Evolutionary conservation across 2,888 invertebrate species (phyloP).

Genomic region (Drosophila lutescens): DNA sequence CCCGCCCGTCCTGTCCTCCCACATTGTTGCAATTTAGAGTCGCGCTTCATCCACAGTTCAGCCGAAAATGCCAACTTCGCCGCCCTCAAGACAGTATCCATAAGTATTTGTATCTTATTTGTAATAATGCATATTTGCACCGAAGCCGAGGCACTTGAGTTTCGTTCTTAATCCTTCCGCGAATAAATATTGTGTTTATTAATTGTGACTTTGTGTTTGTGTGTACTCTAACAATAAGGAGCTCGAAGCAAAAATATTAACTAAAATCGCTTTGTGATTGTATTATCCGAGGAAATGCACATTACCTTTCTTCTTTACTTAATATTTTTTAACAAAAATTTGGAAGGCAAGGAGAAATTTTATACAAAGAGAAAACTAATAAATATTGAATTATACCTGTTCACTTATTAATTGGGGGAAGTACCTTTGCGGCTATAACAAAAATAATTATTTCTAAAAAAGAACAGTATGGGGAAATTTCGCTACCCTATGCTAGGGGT

Average conservation of each 20-base stretch:
- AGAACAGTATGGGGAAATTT: no score
- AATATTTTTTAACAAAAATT: constrained; percentile 26
- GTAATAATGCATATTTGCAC: constrained; percentile 59
- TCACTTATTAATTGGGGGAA: neutral
- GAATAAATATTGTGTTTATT: constrained; percentile 70
- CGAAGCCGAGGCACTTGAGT: constrained; percentile 28
- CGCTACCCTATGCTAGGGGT: no score
- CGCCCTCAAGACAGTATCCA: constrained; percentile 69
- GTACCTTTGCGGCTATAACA: neutral
- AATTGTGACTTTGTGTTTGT: constrained; percentile 58
- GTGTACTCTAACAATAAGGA: constrained; percentile 74
- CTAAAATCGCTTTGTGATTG: constrained; percentile 58
- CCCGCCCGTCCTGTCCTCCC: constrained; percentile 28
- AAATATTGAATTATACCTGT: constrained; percentile 31
- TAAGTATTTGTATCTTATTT: constrained; percentile 68
- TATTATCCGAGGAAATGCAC: constrained; percentile 76
- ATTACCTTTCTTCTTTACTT: constrained; percentile 40
- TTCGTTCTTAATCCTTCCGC: constrained; percentile 42
- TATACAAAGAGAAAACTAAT: constrained; percentile 39
- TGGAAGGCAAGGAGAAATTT: constrained; percentile 38
- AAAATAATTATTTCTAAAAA: no score
- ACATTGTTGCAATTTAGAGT: constrained; percentile 64
- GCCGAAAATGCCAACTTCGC: constrained; percentile 52
- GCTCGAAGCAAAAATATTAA: constrained; percentile 73
- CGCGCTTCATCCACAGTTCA: constrained; percentile 21